These are phyloP conservation scores for Megamerina dolium DNA, from an alignment of 2,888 invertebrate genomes.

Conservation along the genomic window DNA sequence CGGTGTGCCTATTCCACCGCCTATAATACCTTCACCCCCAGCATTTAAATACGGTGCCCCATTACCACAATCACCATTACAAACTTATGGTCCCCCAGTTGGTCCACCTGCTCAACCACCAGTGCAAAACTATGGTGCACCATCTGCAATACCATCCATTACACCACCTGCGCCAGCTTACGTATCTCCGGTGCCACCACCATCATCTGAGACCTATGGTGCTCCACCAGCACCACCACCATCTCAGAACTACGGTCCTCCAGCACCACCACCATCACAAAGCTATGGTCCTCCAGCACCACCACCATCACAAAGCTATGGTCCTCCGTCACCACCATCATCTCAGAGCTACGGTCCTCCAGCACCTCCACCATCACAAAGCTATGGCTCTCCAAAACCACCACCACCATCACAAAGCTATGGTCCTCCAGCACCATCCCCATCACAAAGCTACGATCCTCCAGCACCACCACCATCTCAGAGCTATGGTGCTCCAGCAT, in stretches of 20 bases:
- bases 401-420: slow-evolving; percentile 28
- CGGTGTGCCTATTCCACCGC: slow-evolving; percentile 37
- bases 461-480: slow-evolving; percentile 26
- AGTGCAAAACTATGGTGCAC: slow-evolving; percentile 15
- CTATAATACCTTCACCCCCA: slow-evolving; percentile 22
- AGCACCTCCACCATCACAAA: slow-evolving; percentile 21
- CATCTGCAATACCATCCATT: slow-evolving; percentile 27
- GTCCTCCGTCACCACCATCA: slow-evolving; percentile 28
- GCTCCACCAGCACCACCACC: slow-evolving; percentile 39
- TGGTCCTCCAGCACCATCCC: slow-evolving; percentile 20
- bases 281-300: slow-evolving; percentile 28
- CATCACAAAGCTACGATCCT: slow-evolving; percentile 35
- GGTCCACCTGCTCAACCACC: slow-evolving; percentile 26
- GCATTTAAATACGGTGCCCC: slow-evolving; percentile 52
- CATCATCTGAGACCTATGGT: slow-evolving; percentile 28
- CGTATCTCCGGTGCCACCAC: slow-evolving; percentile 36
- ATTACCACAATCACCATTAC: slow-evolving; percentile 27
- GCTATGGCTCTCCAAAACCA: slow-evolving; percentile 36
- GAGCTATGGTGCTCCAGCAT: slow-evolving; percentile 44
- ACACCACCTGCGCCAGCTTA: slow-evolving; percentile 30
- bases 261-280: slow-evolving; percentile 30
- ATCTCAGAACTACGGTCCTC: slow-evolving; percentile 30
- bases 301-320: slow-evolving; percentile 22
- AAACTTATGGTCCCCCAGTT: slow-evolving; percentile 32
- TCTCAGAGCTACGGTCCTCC: slow-evolving; percentile 49